Evolutionary conservation across 2,888 invertebrate genomes (phyloP).

Genomic region (Euplexia lucipara): DNA sequence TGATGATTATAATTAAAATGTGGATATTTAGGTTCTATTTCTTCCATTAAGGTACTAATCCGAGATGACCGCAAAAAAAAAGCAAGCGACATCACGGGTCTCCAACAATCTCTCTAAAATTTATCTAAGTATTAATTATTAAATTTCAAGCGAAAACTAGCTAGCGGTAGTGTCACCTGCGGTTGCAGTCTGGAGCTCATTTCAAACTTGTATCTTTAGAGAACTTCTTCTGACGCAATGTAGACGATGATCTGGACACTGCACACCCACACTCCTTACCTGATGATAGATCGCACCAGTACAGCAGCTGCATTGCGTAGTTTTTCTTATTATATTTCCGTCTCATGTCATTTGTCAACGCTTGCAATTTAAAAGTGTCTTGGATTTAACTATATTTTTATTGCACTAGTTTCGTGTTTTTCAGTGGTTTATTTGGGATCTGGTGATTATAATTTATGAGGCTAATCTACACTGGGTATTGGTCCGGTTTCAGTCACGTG

Average conservation of each 20-base stretch:
- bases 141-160: no score
- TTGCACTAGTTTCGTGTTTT: conserved; percentile 23
- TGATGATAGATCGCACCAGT: conserved; percentile 29
- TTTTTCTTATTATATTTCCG: conserved; percentile 34
- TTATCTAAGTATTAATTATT: no score
- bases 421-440: conserved; percentile 6
- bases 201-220: no score
- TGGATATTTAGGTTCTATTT: no score
- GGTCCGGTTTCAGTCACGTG: background rate
- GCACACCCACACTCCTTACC: conserved; percentile 33
- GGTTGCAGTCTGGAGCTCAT: no score
- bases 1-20: no score
- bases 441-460: conserved; percentile 11
- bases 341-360: conserved; percentile 50
- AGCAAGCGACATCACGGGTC: no score
- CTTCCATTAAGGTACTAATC: no score
- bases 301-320: conserved; percentile 37
- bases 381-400: conserved; percentile 35
- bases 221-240: conserved; percentile 12
- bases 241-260: conserved; percentile 4
- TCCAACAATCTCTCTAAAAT: no score
- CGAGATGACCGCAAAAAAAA: no score
- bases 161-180: no score
- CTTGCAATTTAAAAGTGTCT: conserved; percentile 42
- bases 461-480: background rate